Evolutionary conservation across 2,888 invertebrate genomes (phyloP).

Genomic region (Parelbella ahira): DNA sequence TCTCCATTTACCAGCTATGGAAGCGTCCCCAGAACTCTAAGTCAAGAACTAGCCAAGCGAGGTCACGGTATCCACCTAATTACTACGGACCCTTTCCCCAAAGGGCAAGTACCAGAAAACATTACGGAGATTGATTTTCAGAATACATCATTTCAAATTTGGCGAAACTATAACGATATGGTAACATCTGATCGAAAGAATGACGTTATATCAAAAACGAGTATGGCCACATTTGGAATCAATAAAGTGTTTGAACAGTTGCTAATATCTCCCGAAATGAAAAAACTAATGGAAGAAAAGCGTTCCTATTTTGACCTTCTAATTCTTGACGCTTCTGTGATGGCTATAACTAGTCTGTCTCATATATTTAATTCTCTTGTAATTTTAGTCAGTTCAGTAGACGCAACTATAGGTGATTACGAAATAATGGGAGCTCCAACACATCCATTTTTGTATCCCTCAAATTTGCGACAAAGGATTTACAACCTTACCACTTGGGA

Average conservation of each 20-base stretch:
- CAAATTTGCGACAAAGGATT: slow-evolving; percentile 28
- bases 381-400: slow-evolving; percentile 47
- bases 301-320: slow-evolving; percentile 41
- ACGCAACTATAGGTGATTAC: slow-evolving; percentile 32
- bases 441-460: slow-evolving; percentile 36
- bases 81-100: slow-evolving; percentile 44
- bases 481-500: slow-evolving; percentile 40
- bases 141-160: slow-evolving; percentile 44
- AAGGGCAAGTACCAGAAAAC: slow-evolving; percentile 44
- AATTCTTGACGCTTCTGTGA: slow-evolving; percentile 41
- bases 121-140: slow-evolving; percentile 50
- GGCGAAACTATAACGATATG: slow-evolving; percentile 21
- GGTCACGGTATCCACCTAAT: slow-evolving; percentile 58
- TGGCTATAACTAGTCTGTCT: slow-evolving; percentile 36
- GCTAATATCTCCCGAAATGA: too few species aligned
- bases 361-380: slow-evolving; percentile 48
- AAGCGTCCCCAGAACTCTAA: slow-evolving; percentile 40
- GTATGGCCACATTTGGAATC: slow-evolving; percentile 15
- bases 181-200: slow-evolving; percentile 4
- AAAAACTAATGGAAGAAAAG: slow-evolving; percentile 29
- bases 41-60: slow-evolving; percentile 41
- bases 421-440: slow-evolving; percentile 33
- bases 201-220: slow-evolving; percentile 2
- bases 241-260: too few species aligned
- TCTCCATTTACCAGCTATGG: slow-evolving; percentile 51